Evolutionary conservation across 2,797 vertebrate genomes (phyloP), one percentile per base, ranked within the genome.

Genomic region (Antrozous pallidus): DNA sequence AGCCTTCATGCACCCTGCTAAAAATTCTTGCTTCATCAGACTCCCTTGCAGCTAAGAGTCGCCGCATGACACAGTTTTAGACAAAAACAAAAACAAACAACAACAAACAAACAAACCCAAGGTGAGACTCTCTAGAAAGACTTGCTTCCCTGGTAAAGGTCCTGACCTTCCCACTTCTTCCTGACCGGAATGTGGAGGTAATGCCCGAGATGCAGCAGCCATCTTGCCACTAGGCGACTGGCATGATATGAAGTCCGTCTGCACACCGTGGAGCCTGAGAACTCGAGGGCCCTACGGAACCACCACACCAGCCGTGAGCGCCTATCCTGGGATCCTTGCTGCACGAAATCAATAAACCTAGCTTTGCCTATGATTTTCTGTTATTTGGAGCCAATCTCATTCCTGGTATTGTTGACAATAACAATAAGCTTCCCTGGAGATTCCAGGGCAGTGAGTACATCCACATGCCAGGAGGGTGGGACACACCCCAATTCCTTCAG

Each of bases 111-210:
- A 20, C 7, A 24, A 58, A 28, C 24, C 3, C 56, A 81, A 88
- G 26, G 56, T 18, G 24, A 82, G 63, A 22, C 2, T 31, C 77
- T 77, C 45, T 69, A 36, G 49, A 31, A 65, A 54, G 42, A 80
- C 63, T 69, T 47, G 40, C 73, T 88, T 92, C 90, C 78, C 31
- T 67, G 6, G 85, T 36, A 86, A 95, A 93, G 79, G 38, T 14
- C 84, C 49, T 40, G 7, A 45, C 38, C 74, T 92, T 89, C 31
- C 70, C 12, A 49, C 33, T 75, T 70, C 81, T 61, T 67, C n/a
- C 69, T 17, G 4, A n/a, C 49, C 73, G 51, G 80, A 90, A 88
- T 11, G 40, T 70, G 69, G 78, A 54, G 24, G 51, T 20, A 78
- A 61, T 45, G 7, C 31, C 45, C 82, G 73, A 67, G 47, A 58